Percentiles rank a stretch among this genome's conserved stretches.
Evolutionary conservation across 2,113 vertebrate genomes (phyloP).

Genomic region (Gnathonemus longibarbis): DNA sequence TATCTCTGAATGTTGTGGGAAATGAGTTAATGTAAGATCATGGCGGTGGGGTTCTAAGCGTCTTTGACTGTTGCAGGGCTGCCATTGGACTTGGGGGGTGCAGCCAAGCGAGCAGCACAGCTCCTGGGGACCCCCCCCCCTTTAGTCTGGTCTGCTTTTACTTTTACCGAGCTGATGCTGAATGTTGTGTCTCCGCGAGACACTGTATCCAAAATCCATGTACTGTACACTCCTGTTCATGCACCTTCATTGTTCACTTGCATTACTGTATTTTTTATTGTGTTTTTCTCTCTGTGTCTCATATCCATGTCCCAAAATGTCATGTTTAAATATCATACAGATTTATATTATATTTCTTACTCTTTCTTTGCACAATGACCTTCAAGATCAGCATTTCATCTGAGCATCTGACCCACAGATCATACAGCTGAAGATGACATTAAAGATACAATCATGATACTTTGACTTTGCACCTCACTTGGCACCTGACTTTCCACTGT

Average conservation of each 20-base stretch:
- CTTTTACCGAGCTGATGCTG: background rate
- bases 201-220: background rate
- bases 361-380: background rate
- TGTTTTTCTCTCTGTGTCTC: background rate
- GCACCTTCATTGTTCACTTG: background rate
- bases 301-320: background rate
- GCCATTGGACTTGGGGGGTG: background rate
- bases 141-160: background rate
- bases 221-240: background rate
- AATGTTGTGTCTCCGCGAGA: background rate
- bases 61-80: background rate
- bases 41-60: background rate
- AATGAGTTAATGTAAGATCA: background rate
- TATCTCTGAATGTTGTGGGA: background rate
- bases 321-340: background rate
- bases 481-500: background rate
- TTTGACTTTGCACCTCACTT: background rate
- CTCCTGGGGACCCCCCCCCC: background rate
- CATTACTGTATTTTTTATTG: background rate
- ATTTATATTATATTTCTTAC: background rate
- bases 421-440: background rate
- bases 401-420: background rate
- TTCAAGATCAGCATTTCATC: background rate
- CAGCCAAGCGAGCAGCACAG: background rate
- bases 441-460: background rate